Evolutionary conservation across 2,888 invertebrate species (phyloP), one percentile per base, ranked within the genome.

Genomic region (Tetropium fuscum): DNA sequence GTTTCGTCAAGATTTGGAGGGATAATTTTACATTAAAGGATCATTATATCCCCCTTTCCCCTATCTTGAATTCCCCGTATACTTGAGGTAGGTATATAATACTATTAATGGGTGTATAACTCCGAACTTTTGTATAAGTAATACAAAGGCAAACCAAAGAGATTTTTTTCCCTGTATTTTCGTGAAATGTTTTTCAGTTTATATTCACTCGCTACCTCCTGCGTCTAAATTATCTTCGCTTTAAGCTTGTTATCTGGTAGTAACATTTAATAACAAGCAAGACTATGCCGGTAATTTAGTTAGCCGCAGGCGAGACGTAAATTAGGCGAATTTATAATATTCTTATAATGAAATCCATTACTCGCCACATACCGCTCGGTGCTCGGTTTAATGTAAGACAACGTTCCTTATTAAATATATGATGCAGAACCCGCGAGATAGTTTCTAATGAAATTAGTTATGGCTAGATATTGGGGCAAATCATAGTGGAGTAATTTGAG

Each of bases 181-280:
- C 16, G 16, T 27, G 8, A 36, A 6, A 16, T 27, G 18, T 27
- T 44, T 44, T 27, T 27, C 6, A 22, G 19, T 19, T n/a, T 6
- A 18, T 11, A 20, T 48, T 36, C 20, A 20, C 13, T 10, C 13
- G 40, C 38, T 2, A 51, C 49, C 49, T 25, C 22, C 49, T 51
- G 49, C 19, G 49, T 38, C 22, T 40, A 25, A 38, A 36, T 40
- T 38, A 40, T 51, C 25, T 51, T 40, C 27, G 38, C 16, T 51
- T 51, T 51, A 16, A 22, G 11, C 25, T 27, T 18, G 25, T 40
- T 51, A 51, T 40, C 49, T 38, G 15, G 25, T 40, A 22, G 22
- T 40, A 11, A 6, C 18, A 20, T 51, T 51, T 51, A 51, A 51
- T 51, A 40, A 40, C 40, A 22, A 51, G n/a, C n/a, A n/a, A 51